Percentiles rank a stretch among this genome's conserved stretches.
Evolutionary conservation across 2,888 invertebrate species (phyloP).

Genomic region (Drosophila atroscutellata): DNA sequence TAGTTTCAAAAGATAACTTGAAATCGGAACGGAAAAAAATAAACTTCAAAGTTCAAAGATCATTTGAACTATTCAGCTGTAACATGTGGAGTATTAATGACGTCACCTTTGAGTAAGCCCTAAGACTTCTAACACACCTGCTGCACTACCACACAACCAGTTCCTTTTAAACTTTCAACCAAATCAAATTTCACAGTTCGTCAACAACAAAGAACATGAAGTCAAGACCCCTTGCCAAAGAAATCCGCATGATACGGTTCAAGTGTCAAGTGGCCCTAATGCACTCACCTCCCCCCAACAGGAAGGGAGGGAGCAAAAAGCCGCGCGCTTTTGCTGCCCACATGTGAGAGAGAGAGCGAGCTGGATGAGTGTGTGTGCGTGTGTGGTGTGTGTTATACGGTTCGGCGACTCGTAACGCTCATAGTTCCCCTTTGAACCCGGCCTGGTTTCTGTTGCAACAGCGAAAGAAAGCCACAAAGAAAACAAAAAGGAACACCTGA

Average conservation of each 20-base stretch:
- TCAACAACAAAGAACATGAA: background rate
- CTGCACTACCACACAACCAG: background rate
- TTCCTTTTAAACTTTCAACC: conserved; percentile 19
- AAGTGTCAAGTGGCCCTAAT: conserved; percentile 63
- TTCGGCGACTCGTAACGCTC: conserved; percentile 75
- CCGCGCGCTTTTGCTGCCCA: conserved; percentile 69
- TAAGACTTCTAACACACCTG: conserved; percentile 25
- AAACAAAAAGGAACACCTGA: conserved; percentile 69
- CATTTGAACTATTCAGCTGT: background rate
- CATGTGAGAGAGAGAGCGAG: conserved; percentile 35
- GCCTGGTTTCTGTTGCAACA: conserved; percentile 26
- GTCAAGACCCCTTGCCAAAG: conserved; percentile 10
- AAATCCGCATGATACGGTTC: conserved; percentile 71
- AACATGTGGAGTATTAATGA: background rate
- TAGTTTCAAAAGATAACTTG: background rate
- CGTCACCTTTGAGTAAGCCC: background rate
- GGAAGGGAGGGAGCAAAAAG: conserved; percentile 35
- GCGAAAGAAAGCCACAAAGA: conserved; percentile 61
- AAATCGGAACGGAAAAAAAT: background rate
- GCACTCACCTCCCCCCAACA: background rate
- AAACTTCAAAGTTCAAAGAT: background rate
- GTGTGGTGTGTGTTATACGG: conserved; percentile 67
- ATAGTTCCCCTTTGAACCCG: conserved; percentile 73
- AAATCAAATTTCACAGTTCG: conserved; percentile 49
- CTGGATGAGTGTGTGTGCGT: background rate